Base-by-base conservation (phyloP, 2,113 vertebrate genomes). In the Manacus vitellinus region DNA sequence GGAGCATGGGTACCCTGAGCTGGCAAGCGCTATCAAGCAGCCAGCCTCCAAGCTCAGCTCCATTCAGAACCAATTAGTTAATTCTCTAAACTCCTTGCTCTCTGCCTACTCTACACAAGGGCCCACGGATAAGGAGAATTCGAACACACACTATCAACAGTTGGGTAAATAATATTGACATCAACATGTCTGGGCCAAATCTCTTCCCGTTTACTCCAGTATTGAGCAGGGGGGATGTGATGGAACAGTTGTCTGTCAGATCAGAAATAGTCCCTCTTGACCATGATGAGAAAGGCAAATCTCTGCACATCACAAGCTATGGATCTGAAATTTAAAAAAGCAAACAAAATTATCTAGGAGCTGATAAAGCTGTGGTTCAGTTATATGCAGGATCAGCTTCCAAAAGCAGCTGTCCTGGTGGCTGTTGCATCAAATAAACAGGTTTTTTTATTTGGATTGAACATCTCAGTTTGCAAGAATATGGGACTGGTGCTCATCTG, bases 11-110 rank as follows among this genome's bases (percentile, higher is more conserved):
- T 98, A 98, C 89, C 99, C 99, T 0, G 99, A 99, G 96, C 97
- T 98, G 63, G 96, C 98, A 59, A 98, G 98, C 7, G 99, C 98
- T 39, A 98, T 98, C 58, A 98, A 98, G 65, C 99, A 99, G 78
- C 98, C 98, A 0, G 98, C 99, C 49, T 99, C 99, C 84, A 99
- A 99, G 97, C 99, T 99, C 98, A 99, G 99, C 97, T 99, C 99
- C 73, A 99, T 99, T 93, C 99, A 99, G 97, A 99, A 98, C 97
- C 99, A 99, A 66, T 97, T 99, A 77, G 98, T 99, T 90, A 99
- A 99, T 94, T 99, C 99, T 73, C 98, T 99, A 78, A 99, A 99
- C 96, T 98, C 99, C 33, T 98, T 99, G 94, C 99, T 99, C 58
- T 99, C 99, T 9, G 99, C 99, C 94, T 99, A 99, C 96, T 99